These are phyloP conservation scores for Strigops habroptila DNA, from an alignment of 2,113 vertebrate genomes.

Conservation along the genomic window DNA sequence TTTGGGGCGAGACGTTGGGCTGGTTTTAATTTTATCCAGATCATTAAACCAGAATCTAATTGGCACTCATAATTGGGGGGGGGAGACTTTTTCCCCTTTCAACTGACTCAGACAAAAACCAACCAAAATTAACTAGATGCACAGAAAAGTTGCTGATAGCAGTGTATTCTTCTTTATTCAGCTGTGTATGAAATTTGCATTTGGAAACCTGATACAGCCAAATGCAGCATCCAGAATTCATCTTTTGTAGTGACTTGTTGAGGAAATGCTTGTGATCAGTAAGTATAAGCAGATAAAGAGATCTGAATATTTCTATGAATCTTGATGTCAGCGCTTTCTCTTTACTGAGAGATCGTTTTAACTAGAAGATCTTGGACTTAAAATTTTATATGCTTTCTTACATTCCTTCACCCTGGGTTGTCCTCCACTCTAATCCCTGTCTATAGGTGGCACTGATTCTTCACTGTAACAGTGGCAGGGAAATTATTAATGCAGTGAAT, in stretches of 20 bases:
- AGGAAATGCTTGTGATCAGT: slow-evolving; percentile 28
- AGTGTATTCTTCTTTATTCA: slow-evolving; percentile 29
- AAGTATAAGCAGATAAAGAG: not conserved
- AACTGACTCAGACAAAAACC: slow-evolving; percentile 8
- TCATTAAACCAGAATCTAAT: slow-evolving; percentile 38
- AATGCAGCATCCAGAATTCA: not conserved
- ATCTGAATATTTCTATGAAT: not conserved
- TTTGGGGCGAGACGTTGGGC: not conserved
- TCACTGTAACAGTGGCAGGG: slow-evolving; percentile 10
- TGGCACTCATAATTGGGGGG: not conserved
- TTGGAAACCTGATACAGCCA: slow-evolving; percentile 18
- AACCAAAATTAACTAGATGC: slow-evolving; percentile 7
- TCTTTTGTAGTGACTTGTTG: not conserved
- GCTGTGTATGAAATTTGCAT: slow-evolving; percentile 21
- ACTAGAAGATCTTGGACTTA: slow-evolving; percentile 15
- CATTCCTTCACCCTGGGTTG: not conserved
- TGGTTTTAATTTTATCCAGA: slow-evolving; percentile 12
- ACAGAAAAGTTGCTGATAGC: slow-evolving; percentile 10
- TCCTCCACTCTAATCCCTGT: slow-evolving; percentile 19
- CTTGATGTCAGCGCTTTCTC: not conserved
- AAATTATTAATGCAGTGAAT: not conserved
- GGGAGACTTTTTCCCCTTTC: not conserved
- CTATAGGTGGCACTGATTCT: slow-evolving; percentile 70
- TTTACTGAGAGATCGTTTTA: slow-evolving; percentile 4
- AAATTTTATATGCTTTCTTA: not conserved